These are phyloP conservation scores for Uloborus plumipes DNA, from an alignment of 2,888 invertebrate species.

Conservation along the genomic window DNA sequence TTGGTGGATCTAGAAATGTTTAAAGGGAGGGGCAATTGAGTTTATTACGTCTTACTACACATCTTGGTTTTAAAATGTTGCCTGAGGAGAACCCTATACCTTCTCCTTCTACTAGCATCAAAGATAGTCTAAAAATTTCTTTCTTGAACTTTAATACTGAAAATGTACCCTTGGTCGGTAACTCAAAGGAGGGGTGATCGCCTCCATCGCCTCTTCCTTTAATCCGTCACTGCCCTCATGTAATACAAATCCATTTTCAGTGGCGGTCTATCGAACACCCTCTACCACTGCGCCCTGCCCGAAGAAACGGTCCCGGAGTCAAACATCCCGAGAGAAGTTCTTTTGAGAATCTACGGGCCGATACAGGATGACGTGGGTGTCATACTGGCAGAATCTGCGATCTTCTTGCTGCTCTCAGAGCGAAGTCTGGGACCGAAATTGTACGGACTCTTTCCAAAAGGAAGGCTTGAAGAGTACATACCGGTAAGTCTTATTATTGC, in stretches of 20 bases:
- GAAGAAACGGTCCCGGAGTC: constrained; percentile 73
- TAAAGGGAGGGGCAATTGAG: too few relatives aligned
- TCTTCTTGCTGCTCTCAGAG: constrained; percentile 95
- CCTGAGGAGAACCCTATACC: too few relatives aligned
- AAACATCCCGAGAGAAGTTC: constrained; percentile 78
- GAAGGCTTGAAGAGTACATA: constrained; percentile 95
- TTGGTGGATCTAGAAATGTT: too few relatives aligned
- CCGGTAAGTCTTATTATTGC: constrained; percentile 77
- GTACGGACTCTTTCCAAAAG: constrained; percentile 93
- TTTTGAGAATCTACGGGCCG: constrained; percentile 94
- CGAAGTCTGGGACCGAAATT: constrained; percentile 92
- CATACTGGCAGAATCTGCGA: constrained; percentile 90
- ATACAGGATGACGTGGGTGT: constrained; percentile 78
- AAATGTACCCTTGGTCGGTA: too few relatives aligned
- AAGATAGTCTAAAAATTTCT: too few relatives aligned
- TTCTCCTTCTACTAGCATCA: too few relatives aligned
- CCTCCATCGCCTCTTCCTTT: too few relatives aligned
- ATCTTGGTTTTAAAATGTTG: too few relatives aligned
- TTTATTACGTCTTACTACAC: too few relatives aligned
- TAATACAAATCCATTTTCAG: constrained; percentile 74
- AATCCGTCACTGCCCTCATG: too few relatives aligned
- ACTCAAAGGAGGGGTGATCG: too few relatives aligned
- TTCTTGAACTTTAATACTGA: too few relatives aligned
- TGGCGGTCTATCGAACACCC: constrained; percentile 95
- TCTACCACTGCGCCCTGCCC: constrained; percentile 92